Base-by-base conservation (phyloP, 2,888 invertebrate genomes). In the Drosophila eohydei region DNA sequence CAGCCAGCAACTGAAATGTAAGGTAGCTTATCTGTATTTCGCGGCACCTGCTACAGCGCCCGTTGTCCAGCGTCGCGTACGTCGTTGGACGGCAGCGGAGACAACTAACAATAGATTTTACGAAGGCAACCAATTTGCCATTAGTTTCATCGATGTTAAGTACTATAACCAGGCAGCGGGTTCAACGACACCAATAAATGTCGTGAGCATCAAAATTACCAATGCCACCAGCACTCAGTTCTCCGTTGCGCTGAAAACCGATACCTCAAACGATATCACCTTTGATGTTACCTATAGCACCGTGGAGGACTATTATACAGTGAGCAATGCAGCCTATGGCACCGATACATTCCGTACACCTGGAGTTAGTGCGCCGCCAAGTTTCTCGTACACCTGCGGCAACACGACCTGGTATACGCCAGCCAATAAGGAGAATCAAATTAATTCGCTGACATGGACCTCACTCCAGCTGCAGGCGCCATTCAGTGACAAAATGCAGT, bases 1-100 rank as follows among this genome's bases (percentile, higher is more conserved):
- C 80, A 93, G 94, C 78, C 91, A 93, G 0, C 92, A 94, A 56
- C 89, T 95, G 16, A 81, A 93, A 28, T 91, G 90, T 62, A 83
- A 89, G 21, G 88, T 87, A 36, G 82, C 90, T 59, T 91, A 87
- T 67, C 73, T 91, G 56, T 90, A 89, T 43, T 72, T 87, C 67
- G 83, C 91, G 12, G 69, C 83, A 0, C 80, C 91, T 14, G 46
- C 68, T 3, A 81, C 77, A 5, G 70, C 83, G 0, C 63, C 77
- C 4, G 63, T 60, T 55, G 73, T 71, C 34, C 74, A 80, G 43
- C 80, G 85, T 51, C 90, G 91, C n/a, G 68, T 75, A 26, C 91
- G 91, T 26, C 91, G 88, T 21, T 73, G 81, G 38, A 78, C 81
- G 0, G 81, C 88, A 36, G 80, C 82, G 28, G 51, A 74, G 9